These are phyloP conservation scores for Drosophila quasianomalipes DNA, from an alignment of 2,888 invertebrate genomes.

Conservation along the genomic window DNA sequence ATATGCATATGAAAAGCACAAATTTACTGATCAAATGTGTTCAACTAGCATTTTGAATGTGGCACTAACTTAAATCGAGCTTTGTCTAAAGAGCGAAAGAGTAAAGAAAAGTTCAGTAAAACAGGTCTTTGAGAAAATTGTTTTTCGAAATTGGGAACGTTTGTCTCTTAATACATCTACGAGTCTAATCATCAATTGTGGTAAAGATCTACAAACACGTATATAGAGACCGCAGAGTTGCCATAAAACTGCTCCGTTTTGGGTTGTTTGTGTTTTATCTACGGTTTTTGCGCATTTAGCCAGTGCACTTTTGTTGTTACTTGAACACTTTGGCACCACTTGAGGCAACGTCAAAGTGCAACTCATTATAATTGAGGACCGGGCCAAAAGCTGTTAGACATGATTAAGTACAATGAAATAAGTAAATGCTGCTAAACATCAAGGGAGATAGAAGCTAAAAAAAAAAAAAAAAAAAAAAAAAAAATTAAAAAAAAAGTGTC, in stretches of 20 bases:
- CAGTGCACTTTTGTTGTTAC: conserved; percentile 3
- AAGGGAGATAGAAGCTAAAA: conserved; percentile 32
- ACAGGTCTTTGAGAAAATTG: neutral
- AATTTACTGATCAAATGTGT: neutral
- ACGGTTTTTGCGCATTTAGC: neutral
- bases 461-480: neutral
- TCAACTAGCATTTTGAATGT: too few relatives aligned
- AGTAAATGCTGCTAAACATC: conserved; percentile 66
- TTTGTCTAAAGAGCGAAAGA: neutral
- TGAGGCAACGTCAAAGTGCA: conserved; percentile 73
- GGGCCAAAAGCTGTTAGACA: conserved; percentile 55
- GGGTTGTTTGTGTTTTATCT: neutral
- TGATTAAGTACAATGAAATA: conserved; percentile 80
- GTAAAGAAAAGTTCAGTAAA: neutral
- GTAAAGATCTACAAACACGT: neutral
- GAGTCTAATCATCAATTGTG: neutral
- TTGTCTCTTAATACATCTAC: neutral
- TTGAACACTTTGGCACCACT: conserved; percentile 63
- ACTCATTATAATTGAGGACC: conserved; percentile 70
- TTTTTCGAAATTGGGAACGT: neutral
- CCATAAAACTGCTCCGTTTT: neutral
- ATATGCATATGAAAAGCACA: too few relatives aligned
- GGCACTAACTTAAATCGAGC: neutral
- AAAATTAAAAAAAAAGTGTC: conserved; percentile 48
- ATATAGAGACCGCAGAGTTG: neutral